phyloP scores from a whole-genome alignment of 2,888 invertebrate species.

The Philonicus albiceps region DNA sequence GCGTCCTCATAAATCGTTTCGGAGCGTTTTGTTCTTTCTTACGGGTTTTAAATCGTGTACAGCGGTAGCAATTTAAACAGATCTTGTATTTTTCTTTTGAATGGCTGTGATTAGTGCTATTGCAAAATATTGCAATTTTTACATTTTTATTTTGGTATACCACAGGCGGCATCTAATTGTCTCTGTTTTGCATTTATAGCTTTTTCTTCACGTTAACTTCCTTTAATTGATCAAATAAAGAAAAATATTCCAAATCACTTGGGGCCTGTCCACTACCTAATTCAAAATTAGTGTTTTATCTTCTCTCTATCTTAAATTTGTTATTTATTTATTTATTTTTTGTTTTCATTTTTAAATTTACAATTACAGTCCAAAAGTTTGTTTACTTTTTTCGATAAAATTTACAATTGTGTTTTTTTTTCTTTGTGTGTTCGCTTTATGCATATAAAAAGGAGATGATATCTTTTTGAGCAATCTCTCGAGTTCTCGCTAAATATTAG shows the following conservation, averaged over 20 bases:
- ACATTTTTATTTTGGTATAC: background rate
- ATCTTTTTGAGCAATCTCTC: background rate
- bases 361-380: background rate
- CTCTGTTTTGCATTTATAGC: background rate
- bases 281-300: slow-evolving; percentile 15
- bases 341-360: background rate
- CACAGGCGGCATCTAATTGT: background rate
- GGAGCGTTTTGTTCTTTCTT: background rate
- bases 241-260: background rate
- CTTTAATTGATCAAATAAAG: background rate
- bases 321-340: no score
- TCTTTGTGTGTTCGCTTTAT: slow-evolving; percentile 23
- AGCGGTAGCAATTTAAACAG: background rate
- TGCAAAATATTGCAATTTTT: background rate
- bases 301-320: background rate
- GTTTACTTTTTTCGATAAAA: slow-evolving; percentile 22
- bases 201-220: background rate
- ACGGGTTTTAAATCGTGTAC: background rate
- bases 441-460: slow-evolving; percentile 29
- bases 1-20: background rate
- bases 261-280: background rate
- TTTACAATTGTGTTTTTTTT: slow-evolving; percentile 2
- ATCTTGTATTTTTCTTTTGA: background rate
- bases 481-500: background rate
- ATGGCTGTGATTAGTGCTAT: background rate